Evolutionary conservation across 2,113 vertebrate species (phyloP).

Genomic region (Mirza zaza): DNA sequence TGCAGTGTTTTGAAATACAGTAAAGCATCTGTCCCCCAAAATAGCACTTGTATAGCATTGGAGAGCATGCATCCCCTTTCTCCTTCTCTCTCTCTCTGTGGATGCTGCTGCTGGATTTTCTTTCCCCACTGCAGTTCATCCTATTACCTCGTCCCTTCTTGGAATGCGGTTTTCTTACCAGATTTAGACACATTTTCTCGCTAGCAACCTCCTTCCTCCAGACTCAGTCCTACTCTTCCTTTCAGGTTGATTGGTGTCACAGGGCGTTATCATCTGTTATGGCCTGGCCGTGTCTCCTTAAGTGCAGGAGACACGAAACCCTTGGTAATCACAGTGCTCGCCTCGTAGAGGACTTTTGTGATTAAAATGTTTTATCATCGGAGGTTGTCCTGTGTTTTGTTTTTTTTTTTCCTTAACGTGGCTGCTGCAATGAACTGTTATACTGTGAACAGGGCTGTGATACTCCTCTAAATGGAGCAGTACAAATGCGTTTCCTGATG

Average conservation of each 20-base stretch:
- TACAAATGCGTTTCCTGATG: slow-evolving; percentile 73
- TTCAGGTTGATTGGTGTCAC: slow-evolving; percentile 42
- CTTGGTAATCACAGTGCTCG: background rate
- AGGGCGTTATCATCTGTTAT: background rate
- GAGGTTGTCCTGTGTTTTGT: slow-evolving; percentile 10
- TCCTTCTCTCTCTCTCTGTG: background rate
- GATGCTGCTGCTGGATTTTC: background rate
- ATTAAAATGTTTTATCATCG: slow-evolving; percentile 45
- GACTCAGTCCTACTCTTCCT: background rate
- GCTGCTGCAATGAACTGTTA: slow-evolving; percentile 60
- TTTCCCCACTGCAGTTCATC: background rate
- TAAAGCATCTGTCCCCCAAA: background rate
- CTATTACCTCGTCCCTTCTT: background rate
- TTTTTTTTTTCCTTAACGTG: slow-evolving; percentile 39
- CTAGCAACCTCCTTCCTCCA: slow-evolving; percentile 41
- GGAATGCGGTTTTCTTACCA: slow-evolving; percentile 55
- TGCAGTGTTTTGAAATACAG: background rate
- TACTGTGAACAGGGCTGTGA: slow-evolving; percentile 66
- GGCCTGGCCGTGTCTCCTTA: slow-evolving; percentile 2
- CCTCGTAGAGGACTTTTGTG: background rate
- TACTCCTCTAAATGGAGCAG: slow-evolving; percentile 64
- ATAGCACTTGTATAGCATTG: background rate
- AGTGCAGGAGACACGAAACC: background rate
- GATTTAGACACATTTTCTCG: slow-evolving; percentile 55
- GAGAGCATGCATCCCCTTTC: background rate